Base-by-base conservation (phyloP, 2,888 invertebrate species). In the Gerris lacustris region DNA sequence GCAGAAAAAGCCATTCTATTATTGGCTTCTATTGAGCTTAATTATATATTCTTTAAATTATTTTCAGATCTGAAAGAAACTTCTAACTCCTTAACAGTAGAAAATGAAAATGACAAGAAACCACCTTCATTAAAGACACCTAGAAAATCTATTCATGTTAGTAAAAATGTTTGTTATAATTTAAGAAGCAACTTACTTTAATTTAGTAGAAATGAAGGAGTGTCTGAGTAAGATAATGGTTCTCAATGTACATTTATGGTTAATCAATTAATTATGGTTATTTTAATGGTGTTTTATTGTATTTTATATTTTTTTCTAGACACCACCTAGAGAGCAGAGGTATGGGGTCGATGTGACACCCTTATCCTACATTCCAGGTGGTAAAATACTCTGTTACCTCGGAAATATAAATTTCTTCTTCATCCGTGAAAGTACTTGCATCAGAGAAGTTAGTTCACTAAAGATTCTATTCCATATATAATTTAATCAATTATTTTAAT, bases 391-490 rank as follows among this genome's bases (percentile, higher is more conserved):
- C 76, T 86, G 90, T 75, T 91, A 95, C 78, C 83, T 96, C 77
- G 96, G 97, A 74, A 91, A 94, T 79, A 82, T 95, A 74, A 91
- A 96, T 78, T 92, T 96, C 80, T 92, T 96, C 82, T 95, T 97
- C 79, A 96, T 98, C 74, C 83, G 97, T 44, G 97, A 98, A 81
- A 94, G 92, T 73, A 95, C 94, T 0, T 91, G 93, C 11, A 90
- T 96, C 72, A 82, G 95, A 74, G 96, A 97, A 80, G 55, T 55
- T 55, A 55, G 55, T 11, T 55, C 55, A 55, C 55, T 55, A 55
- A 55, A 11, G 9, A 55, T 55, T 55, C 5, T 55, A 55, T 9
- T 15, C 5, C 15, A 55, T 31, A 55, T 31, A 62, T 69, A 62
- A 31, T 7, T 68, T 6, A 6, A 55, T 68, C 31, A 47, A 66